Evolutionary conservation across 2,888 invertebrate genomes (phyloP), one percentile per base, ranked within the genome.

Genomic region (Deilephila elpenor): DNA sequence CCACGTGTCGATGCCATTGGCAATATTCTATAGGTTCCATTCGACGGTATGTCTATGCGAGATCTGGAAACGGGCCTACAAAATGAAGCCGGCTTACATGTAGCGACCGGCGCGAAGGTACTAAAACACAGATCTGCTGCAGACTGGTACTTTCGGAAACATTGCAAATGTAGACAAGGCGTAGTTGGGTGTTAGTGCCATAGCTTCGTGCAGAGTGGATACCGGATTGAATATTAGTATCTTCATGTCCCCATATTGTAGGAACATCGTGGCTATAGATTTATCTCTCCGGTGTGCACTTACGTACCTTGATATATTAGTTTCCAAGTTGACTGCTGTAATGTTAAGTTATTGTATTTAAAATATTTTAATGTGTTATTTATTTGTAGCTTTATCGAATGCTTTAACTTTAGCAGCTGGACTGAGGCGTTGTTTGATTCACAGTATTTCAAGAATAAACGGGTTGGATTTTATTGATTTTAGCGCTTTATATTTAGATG

Each of bases 31-130:
- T 92, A 96, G 98, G 75, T 99, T 99, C 91, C 99, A 99, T 88
- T 98, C 98, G 62, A 98, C 99, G 0, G 98, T 99, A 2, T 99
- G 99, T 87, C 95, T 99, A 75, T 98, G 98, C 89, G 99, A 99
- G 92, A 98, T 99, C 84, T 99, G 99, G 99, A 99, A 99, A 91
- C 96, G 97, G 80, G 98, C 98, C 8, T 99, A 99, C 90, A 99
- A 99, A 93, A 97, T 98, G 87, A 98, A 98, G 86, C 97, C 97
- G 2, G 96, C 97, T 85, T 97, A 97, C 86, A 97, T 97, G 97
- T 97, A 97, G 96, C 94, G 91, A 90, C 87, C 83, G 87, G 88
- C 82, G 81, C 87, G 82, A 81, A 91, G 88, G 86, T 93, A 91
- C 84, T 89, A 83, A 85, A 85, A 86, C 82, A 79, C 81, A 78